A percentile compares a stretch with the other conserved stretches of the same genome.
phyloP scores from a whole-genome alignment of 2,888 invertebrate species.

The Cheilosia urbana region DNA sequence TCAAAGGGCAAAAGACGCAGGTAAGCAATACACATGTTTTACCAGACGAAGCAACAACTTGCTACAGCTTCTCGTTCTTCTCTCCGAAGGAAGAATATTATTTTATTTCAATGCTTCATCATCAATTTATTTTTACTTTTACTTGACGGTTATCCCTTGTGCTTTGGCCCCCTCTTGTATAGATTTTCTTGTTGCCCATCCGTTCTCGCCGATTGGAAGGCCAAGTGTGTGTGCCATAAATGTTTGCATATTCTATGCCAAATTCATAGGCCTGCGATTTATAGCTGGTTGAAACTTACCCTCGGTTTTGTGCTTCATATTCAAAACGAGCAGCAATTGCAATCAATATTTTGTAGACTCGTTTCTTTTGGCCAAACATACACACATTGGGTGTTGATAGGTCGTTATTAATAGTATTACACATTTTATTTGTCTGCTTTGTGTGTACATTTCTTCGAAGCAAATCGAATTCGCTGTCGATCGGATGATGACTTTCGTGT shows the following conservation, averaged over 20 bases:
- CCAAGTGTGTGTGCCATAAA: conserved; percentile 71
- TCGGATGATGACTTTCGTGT: conserved; percentile 20
- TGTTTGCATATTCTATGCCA: conserved; percentile 63
- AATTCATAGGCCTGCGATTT: conserved; percentile 59
- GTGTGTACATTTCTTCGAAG: conserved; percentile 13
- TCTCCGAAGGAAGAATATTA: conserved; percentile 39
- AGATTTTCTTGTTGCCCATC: conserved; percentile 35
- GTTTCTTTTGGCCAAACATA: conserved; percentile 43
- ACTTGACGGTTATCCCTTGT: conserved; percentile 14
- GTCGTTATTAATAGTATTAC: conserved; percentile 51
- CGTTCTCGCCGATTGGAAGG: conserved; percentile 49
- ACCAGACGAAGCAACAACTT: conserved; percentile 16
- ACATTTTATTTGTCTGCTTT: conserved; percentile 25
- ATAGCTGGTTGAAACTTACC: conserved; percentile 48
- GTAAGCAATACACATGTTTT: conserved; percentile 83
- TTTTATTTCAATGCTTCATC: conserved; percentile 52
- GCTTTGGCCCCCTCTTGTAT: conserved; percentile 15
- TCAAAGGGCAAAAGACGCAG: conserved; percentile 96
- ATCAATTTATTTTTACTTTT: conserved; percentile 70
- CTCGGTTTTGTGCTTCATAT: conserved; percentile 22
- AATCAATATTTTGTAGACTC: conserved; percentile 57
- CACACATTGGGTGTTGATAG: conserved; percentile 36
- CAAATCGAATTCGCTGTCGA: conserved; percentile 11
- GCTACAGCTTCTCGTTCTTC: conserved; percentile 15
- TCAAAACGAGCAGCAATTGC: conserved; percentile 19